phyloP scores from a whole-genome alignment of 2,888 invertebrate species.

The Macaria liturata region DNA sequence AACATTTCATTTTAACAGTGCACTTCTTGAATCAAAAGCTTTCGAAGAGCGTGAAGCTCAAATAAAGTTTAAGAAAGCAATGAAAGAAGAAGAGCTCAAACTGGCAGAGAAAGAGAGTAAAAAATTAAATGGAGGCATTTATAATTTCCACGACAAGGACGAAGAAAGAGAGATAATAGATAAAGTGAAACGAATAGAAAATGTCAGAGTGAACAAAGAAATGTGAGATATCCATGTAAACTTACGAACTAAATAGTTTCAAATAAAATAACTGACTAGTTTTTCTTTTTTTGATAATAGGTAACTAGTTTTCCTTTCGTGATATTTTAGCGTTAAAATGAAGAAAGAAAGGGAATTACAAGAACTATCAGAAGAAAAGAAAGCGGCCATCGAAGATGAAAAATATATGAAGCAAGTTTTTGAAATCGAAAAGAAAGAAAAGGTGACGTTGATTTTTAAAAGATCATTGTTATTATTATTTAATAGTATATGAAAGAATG shows the following conservation, averaged over 20 bases:
- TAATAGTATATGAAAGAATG: not conserved
- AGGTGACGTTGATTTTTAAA: slow-evolving; percentile 28
- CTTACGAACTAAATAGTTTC: too few relatives aligned
- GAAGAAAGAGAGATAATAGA: slow-evolving; percentile 10
- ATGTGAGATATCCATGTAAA: slow-evolving; percentile 43
- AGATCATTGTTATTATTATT: slow-evolving; percentile 4
- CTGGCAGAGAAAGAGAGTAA: slow-evolving; percentile 31
- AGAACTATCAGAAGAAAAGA: slow-evolving; percentile 36
- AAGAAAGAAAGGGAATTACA: slow-evolving; percentile 35
- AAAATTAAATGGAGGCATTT: slow-evolving; percentile 20
- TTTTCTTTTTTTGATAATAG: too few relatives aligned
- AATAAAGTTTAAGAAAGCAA: slow-evolving; percentile 49
- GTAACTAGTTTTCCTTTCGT: too few relatives aligned
- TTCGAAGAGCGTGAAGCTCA: slow-evolving; percentile 58
- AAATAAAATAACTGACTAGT: too few relatives aligned
- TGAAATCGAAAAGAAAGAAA: slow-evolving; percentile 36
- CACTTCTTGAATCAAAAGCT: slow-evolving; percentile 53
- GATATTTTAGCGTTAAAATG: slow-evolving; percentile 35
- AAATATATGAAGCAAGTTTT: slow-evolving; percentile 39
- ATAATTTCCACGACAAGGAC: slow-evolving; percentile 11
- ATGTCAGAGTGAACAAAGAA: slow-evolving; percentile 46
- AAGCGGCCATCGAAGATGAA: slow-evolving; percentile 37
- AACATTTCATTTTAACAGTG: slow-evolving; percentile 38
- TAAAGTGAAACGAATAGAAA: slow-evolving; percentile 37
- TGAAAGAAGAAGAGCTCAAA: slow-evolving; percentile 38